These are phyloP conservation scores for Hapalemur alaotrensis DNA, from an alignment of 2,797 vertebrate genomes.

Conservation along the genomic window DNA sequence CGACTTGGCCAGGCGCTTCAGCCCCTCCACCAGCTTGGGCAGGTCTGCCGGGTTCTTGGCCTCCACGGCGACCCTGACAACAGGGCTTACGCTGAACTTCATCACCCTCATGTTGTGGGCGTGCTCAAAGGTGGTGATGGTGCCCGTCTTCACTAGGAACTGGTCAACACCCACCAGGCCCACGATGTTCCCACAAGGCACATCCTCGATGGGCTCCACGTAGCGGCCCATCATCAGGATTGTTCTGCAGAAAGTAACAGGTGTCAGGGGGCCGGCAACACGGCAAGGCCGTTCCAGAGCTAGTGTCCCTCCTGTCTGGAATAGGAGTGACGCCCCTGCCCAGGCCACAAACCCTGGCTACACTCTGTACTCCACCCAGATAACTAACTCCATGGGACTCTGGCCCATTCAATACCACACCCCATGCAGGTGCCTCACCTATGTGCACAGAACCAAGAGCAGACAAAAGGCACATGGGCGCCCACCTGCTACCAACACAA, in stretches of 20 bases:
- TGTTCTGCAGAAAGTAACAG: conserved; percentile 84
- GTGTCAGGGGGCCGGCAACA: not conserved
- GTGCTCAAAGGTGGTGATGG: conserved; percentile 95
- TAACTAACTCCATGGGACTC: not conserved
- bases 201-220: conserved; percentile 95
- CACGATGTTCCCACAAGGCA: conserved; percentile 97
- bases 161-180: conserved; percentile 97
- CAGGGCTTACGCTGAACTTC: conserved; percentile 98
- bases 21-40: conserved; percentile 96
- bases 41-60: conserved; percentile 96
- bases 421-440: no score
- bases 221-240: conserved; percentile 99
- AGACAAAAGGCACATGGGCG: no score
- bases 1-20: conserved; percentile 96
- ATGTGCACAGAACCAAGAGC: no score
- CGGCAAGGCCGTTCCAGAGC: not conserved
- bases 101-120: conserved; percentile 98
- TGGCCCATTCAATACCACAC: no score
- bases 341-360: not conserved
- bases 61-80: conserved; percentile 96
- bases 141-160: conserved; percentile 95
- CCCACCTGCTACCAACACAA: not conserved
- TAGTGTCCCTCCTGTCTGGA: no score
- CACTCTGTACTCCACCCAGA: not conserved
- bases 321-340: no score